Evolutionary conservation across 2,797 vertebrate species (phyloP), one percentile per base, ranked within the genome.

Genomic region (Tragopan temminckii): DNA sequence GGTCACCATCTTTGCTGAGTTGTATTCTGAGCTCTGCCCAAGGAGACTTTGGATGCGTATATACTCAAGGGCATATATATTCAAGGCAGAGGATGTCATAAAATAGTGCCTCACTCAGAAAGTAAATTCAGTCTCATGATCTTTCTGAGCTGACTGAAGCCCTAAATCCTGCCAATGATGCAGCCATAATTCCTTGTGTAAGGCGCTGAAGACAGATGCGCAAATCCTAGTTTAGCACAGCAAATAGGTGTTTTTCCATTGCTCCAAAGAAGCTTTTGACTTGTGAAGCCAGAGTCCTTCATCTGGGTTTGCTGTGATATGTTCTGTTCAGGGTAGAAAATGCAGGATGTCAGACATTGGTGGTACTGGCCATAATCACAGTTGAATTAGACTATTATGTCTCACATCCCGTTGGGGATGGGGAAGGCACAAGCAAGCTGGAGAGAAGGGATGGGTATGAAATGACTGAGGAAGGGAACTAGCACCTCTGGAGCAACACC

Each of bases 111-210:
- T 83, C 76, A 93, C 69, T 80, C 91, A 91, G 66, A 88, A 89
- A 83, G 62, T 25, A 66, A 85, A 85, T 80, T 66, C 20, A 80
- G 63, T 85, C 76, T 75, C 1, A 9, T 85, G 87, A 91, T 89
- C 79, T 48, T 85, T 9, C 89, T 66, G 84, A 89, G 76, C 89
- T 92, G 79, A 14, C 38, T 85, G 85, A 62, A 64, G 63, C 76
- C 46, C 67, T 83, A 88, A 93, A 92, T 69, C 92, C 87, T 58
- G 62, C 23, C 3, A 0, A 6, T 31, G 81, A 83, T 64, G 63
- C 85, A 64, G 75, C 81, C 42, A 3, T 79, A 88, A 90, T 79
- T 94, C 88, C 85, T 82, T 24, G 19, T 68, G 79, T 0, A 1
- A 83, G 80, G 59, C 6, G 1, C 81, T 35, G 23, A 53, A 80